A percentile compares a stretch with the other conserved stretches of the same genome.
phyloP scores from a whole-genome alignment of 2,888 invertebrate species.

The Aspidapion aeneum region DNA sequence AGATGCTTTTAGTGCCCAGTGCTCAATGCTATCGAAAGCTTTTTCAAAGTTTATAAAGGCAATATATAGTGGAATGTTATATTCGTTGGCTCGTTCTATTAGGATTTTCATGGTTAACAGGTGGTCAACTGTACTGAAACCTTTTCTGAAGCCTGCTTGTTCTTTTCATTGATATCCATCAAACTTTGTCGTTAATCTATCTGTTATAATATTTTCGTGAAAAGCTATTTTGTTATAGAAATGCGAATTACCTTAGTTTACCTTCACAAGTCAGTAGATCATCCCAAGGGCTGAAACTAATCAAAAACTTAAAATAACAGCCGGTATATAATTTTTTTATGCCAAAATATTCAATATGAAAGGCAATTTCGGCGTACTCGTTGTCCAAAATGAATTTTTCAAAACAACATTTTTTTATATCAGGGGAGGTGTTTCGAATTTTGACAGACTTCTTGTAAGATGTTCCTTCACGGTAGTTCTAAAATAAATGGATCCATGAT shows the following conservation, averaged over 20 bases:
- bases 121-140: no score
- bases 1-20: no score
- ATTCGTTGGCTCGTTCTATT: no score
- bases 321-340: slow-evolving; percentile 27
- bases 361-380: slow-evolving; percentile 26
- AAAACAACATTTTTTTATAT: slow-evolving; percentile 26
- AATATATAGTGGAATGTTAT: no score
- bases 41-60: no score
- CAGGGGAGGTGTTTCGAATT: slow-evolving; percentile 21
- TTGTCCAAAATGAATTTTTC: slow-evolving; percentile 20
- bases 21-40: no score
- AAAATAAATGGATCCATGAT: slow-evolving; percentile 10
- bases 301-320: slow-evolving; percentile 16
- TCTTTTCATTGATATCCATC: no score
- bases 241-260: slow-evolving; percentile 15
- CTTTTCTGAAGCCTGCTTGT: no score
- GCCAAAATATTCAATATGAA: slow-evolving; percentile 24
- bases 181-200: no score
- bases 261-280: slow-evolving; percentile 19
- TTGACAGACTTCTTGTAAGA: slow-evolving; percentile 24
- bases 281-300: slow-evolving; percentile 25
- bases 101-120: no score
- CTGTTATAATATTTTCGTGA: no score
- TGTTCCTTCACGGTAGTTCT: slow-evolving; percentile 25
- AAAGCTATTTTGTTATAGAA: no score